A percentile compares a stretch with the other conserved stretches of the same genome.
These are phyloP conservation scores for Protodeltote pygarga DNA, from an alignment of 2,888 invertebrate genomes.

Conservation along the genomic window DNA sequence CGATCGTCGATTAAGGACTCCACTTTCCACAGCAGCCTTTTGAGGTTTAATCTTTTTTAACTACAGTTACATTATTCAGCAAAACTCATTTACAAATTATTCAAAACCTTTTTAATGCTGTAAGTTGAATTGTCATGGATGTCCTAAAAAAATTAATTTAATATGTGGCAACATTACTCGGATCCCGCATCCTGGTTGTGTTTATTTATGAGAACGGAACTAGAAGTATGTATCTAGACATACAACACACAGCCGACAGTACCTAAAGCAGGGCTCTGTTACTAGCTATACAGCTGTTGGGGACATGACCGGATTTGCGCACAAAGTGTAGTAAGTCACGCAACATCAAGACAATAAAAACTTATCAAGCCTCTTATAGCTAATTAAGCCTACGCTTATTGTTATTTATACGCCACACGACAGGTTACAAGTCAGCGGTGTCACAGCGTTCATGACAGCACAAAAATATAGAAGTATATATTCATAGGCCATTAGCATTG, in stretches of 20 bases:
- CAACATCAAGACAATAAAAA: constrained; percentile 74
- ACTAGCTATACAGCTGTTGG: constrained; percentile 32
- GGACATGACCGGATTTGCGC: constrained; percentile 61
- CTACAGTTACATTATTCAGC: no score
- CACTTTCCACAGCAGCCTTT: no score
- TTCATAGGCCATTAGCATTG: constrained; percentile 44
- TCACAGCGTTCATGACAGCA: constrained; percentile 57
- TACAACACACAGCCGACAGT: constrained; percentile 8
- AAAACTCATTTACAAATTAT: no score
- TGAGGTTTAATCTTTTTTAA: no score
- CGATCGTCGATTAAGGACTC: no score
- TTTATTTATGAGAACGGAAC: constrained; percentile 35
- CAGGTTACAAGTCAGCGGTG: constrained; percentile 55
- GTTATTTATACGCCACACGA: constrained; percentile 68
- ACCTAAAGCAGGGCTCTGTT: constrained; percentile 14
- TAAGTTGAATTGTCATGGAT: no score
- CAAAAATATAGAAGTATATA: constrained; percentile 50
- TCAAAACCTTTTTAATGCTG: no score
- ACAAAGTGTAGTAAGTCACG: constrained; percentile 70
- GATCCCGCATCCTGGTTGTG: constrained; percentile 21
- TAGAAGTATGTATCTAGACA: constrained; percentile 17
- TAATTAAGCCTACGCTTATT: constrained; percentile 76
- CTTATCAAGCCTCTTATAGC: constrained; percentile 75
- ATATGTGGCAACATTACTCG: no score
- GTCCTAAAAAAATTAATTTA: no score